These are phyloP conservation scores for Tetanocera ferruginea DNA, from an alignment of 2,888 invertebrate species.

Conservation along the genomic window DNA sequence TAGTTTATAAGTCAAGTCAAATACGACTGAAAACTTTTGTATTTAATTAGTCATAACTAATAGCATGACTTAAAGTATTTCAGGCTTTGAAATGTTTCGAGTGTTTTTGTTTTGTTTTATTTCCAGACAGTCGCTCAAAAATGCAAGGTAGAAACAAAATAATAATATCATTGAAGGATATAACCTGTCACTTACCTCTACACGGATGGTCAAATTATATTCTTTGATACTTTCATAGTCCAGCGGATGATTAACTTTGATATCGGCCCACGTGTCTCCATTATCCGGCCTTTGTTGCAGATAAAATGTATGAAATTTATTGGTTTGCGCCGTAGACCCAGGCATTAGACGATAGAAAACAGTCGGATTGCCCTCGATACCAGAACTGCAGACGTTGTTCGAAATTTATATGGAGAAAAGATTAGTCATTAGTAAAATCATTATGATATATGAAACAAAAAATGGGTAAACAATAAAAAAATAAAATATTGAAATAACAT, in stretches of 20 bases:
- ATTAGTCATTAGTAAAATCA: conserved; percentile 34
- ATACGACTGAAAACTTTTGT: not conserved
- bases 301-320: conserved; percentile 95
- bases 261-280: conserved; percentile 94
- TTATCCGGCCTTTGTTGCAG: conserved; percentile 94
- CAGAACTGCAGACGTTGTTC: conserved; percentile 77
- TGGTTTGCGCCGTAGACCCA: conserved; percentile 95
- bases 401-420: not conserved
- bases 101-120: not conserved
- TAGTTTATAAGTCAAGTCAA: conserved; percentile 8
- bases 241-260: conserved; percentile 95
- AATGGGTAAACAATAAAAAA: not conserved
- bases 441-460: not conserved
- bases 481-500: not conserved
- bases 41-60: conserved; percentile 33
- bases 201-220: conserved; percentile 94
- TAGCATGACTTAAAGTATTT: not conserved
- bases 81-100: not conserved
- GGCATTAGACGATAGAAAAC: conserved; percentile 97
- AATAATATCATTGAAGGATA: not conserved
- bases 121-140: not conserved
- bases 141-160: not conserved
- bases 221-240: conserved; percentile 96
- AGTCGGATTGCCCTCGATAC: conserved; percentile 95
- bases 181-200: conserved; percentile 80